phyloP scores from a whole-genome alignment of 2,113 vertebrate species.

The Saguinus midas region DNA sequence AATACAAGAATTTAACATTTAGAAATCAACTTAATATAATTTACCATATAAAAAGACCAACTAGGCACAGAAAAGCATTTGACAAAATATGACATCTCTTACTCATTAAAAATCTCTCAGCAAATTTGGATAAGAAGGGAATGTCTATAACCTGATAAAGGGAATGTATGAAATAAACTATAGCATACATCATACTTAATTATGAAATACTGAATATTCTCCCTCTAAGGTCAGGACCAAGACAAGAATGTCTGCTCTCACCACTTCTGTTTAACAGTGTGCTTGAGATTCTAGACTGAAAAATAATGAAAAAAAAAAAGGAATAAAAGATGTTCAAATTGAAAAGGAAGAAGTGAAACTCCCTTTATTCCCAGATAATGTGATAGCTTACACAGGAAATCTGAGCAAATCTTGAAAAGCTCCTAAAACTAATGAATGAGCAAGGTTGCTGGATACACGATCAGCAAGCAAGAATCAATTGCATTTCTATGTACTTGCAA shows the following conservation, averaged over 20 bases:
- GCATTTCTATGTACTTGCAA: neutral
- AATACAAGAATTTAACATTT: neutral
- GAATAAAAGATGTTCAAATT: neutral
- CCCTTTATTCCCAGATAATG: neutral
- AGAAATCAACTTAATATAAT: neutral
- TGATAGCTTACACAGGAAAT: neutral
- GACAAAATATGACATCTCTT: neutral
- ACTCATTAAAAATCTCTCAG: neutral
- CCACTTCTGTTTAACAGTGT: neutral
- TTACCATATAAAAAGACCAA: neutral
- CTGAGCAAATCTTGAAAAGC: neutral
- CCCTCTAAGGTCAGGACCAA: neutral
- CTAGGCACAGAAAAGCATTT: neutral
- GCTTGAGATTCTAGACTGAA: neutral
- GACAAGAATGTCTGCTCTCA: no score
- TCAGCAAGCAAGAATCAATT: neutral
- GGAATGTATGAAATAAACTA: neutral
- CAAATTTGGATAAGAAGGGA: neutral
- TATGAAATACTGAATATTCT: neutral
- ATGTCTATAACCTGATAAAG: neutral
- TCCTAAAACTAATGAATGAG: neutral
- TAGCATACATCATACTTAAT: neutral
- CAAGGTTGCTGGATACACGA: neutral
- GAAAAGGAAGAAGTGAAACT: neutral
- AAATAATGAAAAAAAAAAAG: neutral